Conservation (phyloP, 2,888 invertebrate genomes). For the Lampropteryx suffumata region DNA sequence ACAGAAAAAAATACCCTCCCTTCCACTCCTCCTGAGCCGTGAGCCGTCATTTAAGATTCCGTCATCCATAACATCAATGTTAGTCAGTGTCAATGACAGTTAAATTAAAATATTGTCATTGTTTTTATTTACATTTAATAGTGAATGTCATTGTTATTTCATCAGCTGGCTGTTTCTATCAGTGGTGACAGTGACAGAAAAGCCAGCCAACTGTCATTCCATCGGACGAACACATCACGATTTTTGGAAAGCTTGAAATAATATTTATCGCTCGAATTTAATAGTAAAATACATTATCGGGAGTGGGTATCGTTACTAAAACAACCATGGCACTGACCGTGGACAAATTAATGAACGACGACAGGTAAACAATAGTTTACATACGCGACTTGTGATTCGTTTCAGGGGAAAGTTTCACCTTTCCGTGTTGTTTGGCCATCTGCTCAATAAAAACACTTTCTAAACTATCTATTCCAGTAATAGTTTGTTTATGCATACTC, state of each 20-base stretch:
- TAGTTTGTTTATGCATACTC: background rate
- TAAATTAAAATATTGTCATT: too few species aligned
- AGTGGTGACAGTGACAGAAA: too few species aligned
- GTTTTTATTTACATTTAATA: too few species aligned
- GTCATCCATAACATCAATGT: too few species aligned
- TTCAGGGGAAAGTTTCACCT: slow-evolving; percentile 58
- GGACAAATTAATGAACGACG: slow-evolving; percentile 72
- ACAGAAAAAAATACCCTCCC: too few species aligned
- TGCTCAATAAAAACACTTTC: slow-evolving; percentile 2
- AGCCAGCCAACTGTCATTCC: background rate
- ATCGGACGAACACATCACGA: slow-evolving; percentile 45
- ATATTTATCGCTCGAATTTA: slow-evolving; percentile 40
- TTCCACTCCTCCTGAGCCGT: too few species aligned
- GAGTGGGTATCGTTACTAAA: slow-evolving; percentile 19
- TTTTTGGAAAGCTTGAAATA: slow-evolving; percentile 52
- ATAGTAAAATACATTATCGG: slow-evolving; percentile 23
- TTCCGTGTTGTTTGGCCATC: slow-evolving; percentile 25
- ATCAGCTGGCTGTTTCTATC: background rate
- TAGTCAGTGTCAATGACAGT: too few species aligned
- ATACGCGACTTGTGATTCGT: slow-evolving; percentile 37
- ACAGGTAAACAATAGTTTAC: slow-evolving; percentile 59
- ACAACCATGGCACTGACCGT: slow-evolving; percentile 66
- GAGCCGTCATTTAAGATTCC: too few species aligned
- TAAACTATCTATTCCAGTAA: background rate
- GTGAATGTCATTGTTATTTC: background rate